Conservation (phyloP, 2,888 invertebrate species). For the Andrena praecox region DNA sequence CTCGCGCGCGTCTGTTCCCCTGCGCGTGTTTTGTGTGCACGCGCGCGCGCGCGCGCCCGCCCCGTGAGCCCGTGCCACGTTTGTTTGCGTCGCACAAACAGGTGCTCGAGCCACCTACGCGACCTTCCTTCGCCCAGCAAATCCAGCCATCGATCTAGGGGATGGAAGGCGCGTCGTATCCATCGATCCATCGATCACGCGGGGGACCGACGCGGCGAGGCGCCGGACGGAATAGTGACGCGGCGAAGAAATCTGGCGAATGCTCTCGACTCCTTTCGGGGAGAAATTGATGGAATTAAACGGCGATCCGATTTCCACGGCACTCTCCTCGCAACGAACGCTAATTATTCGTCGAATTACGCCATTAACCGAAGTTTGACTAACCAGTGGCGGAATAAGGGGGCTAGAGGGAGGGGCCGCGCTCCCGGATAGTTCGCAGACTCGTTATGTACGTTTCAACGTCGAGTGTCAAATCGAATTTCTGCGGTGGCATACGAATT, state of each 20-base stretch:
- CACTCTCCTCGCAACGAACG: constrained; percentile 34
- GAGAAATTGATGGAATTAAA: constrained; percentile 5
- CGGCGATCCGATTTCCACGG: constrained; percentile 45
- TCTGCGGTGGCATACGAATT: constrained; percentile 71
- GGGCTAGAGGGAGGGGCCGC: constrained; percentile 1
- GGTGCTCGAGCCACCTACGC: constrained; percentile 64
- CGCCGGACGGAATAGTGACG: not conserved
- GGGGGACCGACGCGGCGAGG: no score
- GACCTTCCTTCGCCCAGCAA: constrained; percentile 29
- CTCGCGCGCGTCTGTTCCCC: not conserved
- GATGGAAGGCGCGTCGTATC: no score
- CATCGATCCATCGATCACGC: no score
- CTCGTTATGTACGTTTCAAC: constrained; percentile 73
- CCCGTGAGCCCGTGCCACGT: constrained; percentile 49
- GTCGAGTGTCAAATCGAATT: constrained; percentile 74
- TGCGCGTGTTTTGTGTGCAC: constrained; percentile 44
- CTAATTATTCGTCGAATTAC: constrained; percentile 72
- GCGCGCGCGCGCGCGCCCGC: not conserved
- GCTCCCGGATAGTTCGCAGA: constrained; percentile 68
- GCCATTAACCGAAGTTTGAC: constrained; percentile 67
- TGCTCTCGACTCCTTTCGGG: constrained; percentile 21
- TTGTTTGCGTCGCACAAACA: constrained; percentile 75
- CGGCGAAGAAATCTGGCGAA: constrained; percentile 17
- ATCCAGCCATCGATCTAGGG: no score
- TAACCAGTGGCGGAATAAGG: constrained; percentile 29